Evolutionary conservation across 2,113 vertebrate genomes (phyloP).

Genomic region (Rhynchomys soricoides): DNA sequence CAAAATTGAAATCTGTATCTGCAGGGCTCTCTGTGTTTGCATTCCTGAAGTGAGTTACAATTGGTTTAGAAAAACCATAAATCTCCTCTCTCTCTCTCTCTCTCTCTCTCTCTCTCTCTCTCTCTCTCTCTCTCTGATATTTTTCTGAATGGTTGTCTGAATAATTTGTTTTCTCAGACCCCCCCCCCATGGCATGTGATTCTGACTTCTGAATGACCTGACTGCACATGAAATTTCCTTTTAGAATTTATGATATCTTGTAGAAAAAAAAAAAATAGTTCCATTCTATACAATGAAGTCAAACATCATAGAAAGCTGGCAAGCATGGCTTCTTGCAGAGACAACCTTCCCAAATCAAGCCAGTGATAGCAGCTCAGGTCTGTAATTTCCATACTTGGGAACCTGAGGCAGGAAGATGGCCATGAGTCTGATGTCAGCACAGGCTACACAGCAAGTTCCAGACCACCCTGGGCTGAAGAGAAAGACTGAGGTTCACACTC

Average conservation of each 20-base stretch:
- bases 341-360: not conserved
- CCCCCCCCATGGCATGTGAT: conserved; percentile 18
- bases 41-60: conserved; percentile 79
- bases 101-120: no score
- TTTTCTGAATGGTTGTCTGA: conserved; percentile 74
- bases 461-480: no score
- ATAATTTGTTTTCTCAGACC: conserved; percentile 75
- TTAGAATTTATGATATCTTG: not conserved
- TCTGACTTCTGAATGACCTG: not conserved
- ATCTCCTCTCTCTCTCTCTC: conserved; percentile 61
- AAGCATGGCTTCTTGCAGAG: not conserved
- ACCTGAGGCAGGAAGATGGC: not conserved
- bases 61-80: conserved; percentile 81
- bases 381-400: not conserved
- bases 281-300: not conserved
- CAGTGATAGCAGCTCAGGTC: not conserved
- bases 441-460: not conserved
- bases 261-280: conserved; percentile 2
- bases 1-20: conserved; percentile 70
- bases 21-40: conserved; percentile 68
- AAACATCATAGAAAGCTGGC: not conserved
- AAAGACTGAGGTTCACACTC: no score
- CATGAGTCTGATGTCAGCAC: not conserved
- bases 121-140: conserved; percentile 51
- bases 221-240: conserved; percentile 68